Evolutionary conservation across 1,140 invertebrate genomes (phyloP), one percentile per base, ranked within the genome.

Genomic region (Pemphigus obesinymphae): DNA sequence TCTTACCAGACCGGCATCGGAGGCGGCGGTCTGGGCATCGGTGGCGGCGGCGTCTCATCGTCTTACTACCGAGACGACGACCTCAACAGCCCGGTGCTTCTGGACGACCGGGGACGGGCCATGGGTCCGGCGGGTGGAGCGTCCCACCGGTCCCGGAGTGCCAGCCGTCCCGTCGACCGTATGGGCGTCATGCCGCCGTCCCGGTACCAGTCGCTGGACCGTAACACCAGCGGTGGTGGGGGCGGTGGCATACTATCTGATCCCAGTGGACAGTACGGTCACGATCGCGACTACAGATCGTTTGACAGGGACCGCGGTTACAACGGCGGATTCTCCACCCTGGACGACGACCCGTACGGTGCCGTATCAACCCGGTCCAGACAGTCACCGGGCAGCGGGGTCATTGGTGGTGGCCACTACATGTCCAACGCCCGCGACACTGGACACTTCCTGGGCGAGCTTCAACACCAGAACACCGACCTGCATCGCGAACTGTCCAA

Each of bases 401-500:
- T 53, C 15, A 70, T 66, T 23, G 84, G 82, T 17, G 70, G 70
- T 0, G 88, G 88, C 34, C 76, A 80, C 95, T 95, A 89, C 90
- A 82, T 82, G 80, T 76, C 73, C 58, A 75, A 82, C 63, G 55
- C 75, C 8, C 58, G 83, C 2, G 80, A 82, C 29, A 80, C 81
- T 8, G 87, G 89, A 17, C 88, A 88, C 40, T 96, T 96, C 89
- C 90, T 98, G 85, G 94, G 96, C 58, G 97, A 98, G 86, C 90
- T 99, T 53, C 96, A 98, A 88, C 92, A 94, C 85, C 96, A 98
- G 89, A 96, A 98, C 87, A 93, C 93, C 84, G 97, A 99, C 87
- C 90, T 98, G 82, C 96, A 98, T 86, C 91, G 95, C n/a, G 97
- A 99, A 88, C 91, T 98, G 85, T 94, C 93, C n/a, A 96, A 95